Base-by-base conservation (phyloP, 30 jellyfish, hydroid and myxozoan species). In the Nemopilema nomurai region DNA sequence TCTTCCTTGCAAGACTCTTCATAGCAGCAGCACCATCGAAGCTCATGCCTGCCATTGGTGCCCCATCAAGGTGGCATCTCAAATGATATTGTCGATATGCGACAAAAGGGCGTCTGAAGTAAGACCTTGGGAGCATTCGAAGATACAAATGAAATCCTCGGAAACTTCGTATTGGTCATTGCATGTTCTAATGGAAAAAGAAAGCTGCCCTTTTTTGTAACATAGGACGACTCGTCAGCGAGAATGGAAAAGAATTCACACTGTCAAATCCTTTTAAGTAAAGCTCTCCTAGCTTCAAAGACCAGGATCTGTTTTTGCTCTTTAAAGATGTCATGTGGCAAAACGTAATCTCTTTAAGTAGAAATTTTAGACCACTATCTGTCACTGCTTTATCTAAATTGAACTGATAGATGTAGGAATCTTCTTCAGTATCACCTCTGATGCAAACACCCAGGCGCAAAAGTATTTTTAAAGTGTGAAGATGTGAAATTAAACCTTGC, bases 1-100 rank as follows among this genome's bases (percentile, higher is more conserved):
- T 66, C 93, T 52, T 73, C 62, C 67, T 0, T 73, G 88, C 67
- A 23, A 85, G 65, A 52, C 33, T 1, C 23, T 73, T 41, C 83
- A 73, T 85, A 3, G 87, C 80, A 33, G 93, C 74, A 4, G 89
- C 93, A 31, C 87, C 93, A 85, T 85, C 87, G 62, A 85, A 85
- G 1, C 76, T 88, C 82, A 62, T 73, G 21, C 67, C 93, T 16
- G 83, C 76, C 87, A 85, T 73, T 74, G 73, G 57, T 64, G 49
- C 49, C 1, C 83, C 63, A 73, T 64, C 83, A 26, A 72, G 51
- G 0, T n/a, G 18, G 70, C 49, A 22, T 74, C 87, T 74, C 26
- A 31, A 41, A 85, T 74, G 16, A 74, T 85, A 74, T 73, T 88
- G 28, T 73, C 29, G 62, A 67, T 65, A 29, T 73, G 76, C 24